phyloP scores from a whole-genome alignment of 2,113 vertebrate species.

The Eulemur macaco region DNA sequence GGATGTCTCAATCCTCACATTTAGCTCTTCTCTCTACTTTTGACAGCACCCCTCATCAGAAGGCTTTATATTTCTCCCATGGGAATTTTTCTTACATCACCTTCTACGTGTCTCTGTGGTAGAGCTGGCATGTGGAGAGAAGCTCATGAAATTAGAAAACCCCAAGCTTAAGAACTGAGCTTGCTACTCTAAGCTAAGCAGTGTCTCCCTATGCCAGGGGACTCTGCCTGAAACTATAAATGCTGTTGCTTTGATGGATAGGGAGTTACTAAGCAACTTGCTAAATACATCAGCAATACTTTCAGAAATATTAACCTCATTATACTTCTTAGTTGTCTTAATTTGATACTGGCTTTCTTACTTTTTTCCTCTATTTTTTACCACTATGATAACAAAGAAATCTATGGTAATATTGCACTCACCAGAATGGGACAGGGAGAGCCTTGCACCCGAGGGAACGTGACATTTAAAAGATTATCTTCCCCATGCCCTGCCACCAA shows the following conservation, averaged over 20 bases:
- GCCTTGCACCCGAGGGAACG: background rate
- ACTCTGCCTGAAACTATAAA: conserved; percentile 4
- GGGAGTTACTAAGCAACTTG: conserved; percentile 30
- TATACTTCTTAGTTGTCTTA: conserved; percentile 32
- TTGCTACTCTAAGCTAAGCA: background rate
- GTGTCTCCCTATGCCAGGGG: background rate
- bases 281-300: conserved; percentile 31
- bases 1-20: background rate
- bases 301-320: conserved; percentile 38
- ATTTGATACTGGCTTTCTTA: conserved; percentile 28
- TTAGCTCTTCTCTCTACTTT: background rate
- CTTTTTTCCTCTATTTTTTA: background rate
- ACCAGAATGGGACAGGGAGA: background rate
- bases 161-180: background rate
- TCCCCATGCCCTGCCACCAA: background rate
- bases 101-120: background rate
- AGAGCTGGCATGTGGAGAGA: background rate
- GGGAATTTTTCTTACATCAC: background rate
- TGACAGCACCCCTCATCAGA: background rate
- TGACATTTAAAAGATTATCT: background rate
- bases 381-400: background rate
- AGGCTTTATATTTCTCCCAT: background rate
- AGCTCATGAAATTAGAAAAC: background rate
- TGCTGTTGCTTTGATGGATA: background rate
- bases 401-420: background rate